These are phyloP conservation scores for Oryzias woworae DNA, from an alignment of 2,113 vertebrate species.

Conservation along the genomic window DNA sequence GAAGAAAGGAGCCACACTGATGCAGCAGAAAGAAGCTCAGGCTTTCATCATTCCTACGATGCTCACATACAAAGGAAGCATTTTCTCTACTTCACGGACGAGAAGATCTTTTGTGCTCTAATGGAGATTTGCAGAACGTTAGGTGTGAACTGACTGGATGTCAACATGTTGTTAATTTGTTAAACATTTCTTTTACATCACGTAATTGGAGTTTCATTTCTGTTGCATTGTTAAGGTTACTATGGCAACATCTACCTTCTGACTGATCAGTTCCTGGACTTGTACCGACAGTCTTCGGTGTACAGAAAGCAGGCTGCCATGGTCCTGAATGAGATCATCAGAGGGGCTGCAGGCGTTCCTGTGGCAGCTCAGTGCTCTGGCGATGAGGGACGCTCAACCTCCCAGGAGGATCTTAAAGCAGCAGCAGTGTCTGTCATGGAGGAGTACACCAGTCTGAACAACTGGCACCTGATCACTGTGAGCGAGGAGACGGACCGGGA, in stretches of 20 bases:
- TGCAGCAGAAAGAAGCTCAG: conserved; percentile 3
- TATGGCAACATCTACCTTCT: conserved; percentile 89
- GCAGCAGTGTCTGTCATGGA: conserved; percentile 81
- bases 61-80: conserved; percentile 77
- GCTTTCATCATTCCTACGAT: accelerated
- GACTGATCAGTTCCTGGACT: conserved; percentile 87
- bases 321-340: conserved; percentile 87
- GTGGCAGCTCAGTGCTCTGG: conserved; percentile 58
- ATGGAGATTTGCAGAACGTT: conserved; percentile 85
- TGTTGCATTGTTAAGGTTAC: conserved; percentile 63
- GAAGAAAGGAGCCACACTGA: conserved; percentile 76
- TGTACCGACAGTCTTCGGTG: conserved; percentile 80
- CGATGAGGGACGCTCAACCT: neutral
- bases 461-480: conserved; percentile 87
- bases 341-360: conserved; percentile 81
- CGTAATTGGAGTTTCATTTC: neutral
- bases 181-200: neutral
- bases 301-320: conserved; percentile 91
- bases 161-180: neutral
- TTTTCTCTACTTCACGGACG: conserved; percentile 89
- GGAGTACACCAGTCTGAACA: conserved; percentile 86
- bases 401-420: conserved; percentile 77
- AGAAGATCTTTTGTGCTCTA: conserved; percentile 80
- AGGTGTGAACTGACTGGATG: conserved; percentile 50
- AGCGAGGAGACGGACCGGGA: conserved; percentile 61